Percentiles rank a stretch among this genome's conserved stretches.
Evolutionary conservation across 2,797 vertebrate genomes (phyloP).

Genomic region (Poecilia velifera): DNA sequence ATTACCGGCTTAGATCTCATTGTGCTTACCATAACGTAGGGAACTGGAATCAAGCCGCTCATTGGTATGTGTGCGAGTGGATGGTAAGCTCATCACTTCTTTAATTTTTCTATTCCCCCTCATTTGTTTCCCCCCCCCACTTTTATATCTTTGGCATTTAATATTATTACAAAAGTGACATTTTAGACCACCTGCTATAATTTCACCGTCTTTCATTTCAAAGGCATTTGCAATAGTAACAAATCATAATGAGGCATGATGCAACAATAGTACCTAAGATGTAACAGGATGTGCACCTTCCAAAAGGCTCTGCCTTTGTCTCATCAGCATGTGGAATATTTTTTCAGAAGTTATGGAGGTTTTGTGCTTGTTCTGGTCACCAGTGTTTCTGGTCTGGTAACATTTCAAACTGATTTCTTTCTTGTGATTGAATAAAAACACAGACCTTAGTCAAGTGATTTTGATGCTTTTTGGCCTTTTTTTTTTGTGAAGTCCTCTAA

Average conservation of each 20-base stretch:
- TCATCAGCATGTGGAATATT: not conserved
- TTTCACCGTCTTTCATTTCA: not conserved
- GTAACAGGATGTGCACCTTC: not conserved
- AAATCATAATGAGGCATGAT: not conserved
- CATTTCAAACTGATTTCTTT: not conserved
- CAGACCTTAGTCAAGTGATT: not conserved
- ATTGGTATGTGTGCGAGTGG: conserved; percentile 23
- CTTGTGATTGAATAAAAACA: not conserved
- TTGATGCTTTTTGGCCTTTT: not conserved
- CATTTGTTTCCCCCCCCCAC: not conserved
- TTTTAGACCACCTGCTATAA: not conserved
- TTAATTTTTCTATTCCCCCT: not conserved
- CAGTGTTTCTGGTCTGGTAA: not conserved
- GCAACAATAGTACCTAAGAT: not conserved
- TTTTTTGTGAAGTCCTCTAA: not conserved
- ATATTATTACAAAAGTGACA: not conserved
- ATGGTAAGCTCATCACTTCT: conserved; percentile 16
- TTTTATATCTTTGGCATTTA: conserved; percentile 2
- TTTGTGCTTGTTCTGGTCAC: not conserved
- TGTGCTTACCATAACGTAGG: conserved; percentile 68
- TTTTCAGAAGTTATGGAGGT: not conserved
- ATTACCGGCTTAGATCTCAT: conserved; percentile 70
- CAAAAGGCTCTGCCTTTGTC: not conserved
- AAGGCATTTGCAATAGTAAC: not conserved
- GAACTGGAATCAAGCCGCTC: conserved; percentile 42